A percentile compares a stretch with the other conserved stretches of the same genome.
Evolutionary conservation across 2,888 invertebrate genomes (phyloP).

Genomic region (Drosophila cyrtoloma): DNA sequence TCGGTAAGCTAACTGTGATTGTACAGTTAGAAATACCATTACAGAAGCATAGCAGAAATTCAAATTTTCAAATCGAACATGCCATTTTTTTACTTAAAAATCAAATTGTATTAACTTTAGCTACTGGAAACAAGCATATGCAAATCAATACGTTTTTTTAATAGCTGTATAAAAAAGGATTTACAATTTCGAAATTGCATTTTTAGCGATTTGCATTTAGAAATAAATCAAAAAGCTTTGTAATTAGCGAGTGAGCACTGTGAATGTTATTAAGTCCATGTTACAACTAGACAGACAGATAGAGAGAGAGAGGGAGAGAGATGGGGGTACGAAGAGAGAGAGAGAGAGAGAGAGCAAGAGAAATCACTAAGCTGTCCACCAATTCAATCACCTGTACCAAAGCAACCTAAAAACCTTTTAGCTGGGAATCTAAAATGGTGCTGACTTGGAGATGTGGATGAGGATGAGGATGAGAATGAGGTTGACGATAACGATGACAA

Average conservation of each 20-base stretch:
- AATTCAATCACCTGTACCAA: constrained; percentile 29
- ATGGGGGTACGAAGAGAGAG: not conserved
- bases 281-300: not conserved
- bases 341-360: constrained; percentile 7
- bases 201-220: not conserved
- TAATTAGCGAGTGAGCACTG: constrained; percentile 1
- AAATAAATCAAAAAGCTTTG: not conserved
- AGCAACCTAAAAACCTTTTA: constrained; percentile 10
- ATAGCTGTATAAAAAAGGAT: not conserved
- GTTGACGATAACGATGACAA: constrained; percentile 1
- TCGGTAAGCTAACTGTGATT: not conserved
- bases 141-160: not conserved
- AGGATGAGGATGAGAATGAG: constrained; percentile 5
- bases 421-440: constrained; percentile 9
- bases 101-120: not conserved
- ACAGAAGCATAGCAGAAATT: not conserved
- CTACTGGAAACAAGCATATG: not conserved
- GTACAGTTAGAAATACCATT: not conserved
- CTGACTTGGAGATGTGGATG: constrained; percentile 8
- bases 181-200: not conserved
- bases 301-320: constrained; percentile 7
- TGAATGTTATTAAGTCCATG: not conserved
- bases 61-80: not conserved
- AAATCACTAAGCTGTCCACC: constrained; percentile 29
- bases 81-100: not conserved